Base-by-base conservation (phyloP, 2,888 invertebrate genomes). In the Drosophila atripex region DNA sequence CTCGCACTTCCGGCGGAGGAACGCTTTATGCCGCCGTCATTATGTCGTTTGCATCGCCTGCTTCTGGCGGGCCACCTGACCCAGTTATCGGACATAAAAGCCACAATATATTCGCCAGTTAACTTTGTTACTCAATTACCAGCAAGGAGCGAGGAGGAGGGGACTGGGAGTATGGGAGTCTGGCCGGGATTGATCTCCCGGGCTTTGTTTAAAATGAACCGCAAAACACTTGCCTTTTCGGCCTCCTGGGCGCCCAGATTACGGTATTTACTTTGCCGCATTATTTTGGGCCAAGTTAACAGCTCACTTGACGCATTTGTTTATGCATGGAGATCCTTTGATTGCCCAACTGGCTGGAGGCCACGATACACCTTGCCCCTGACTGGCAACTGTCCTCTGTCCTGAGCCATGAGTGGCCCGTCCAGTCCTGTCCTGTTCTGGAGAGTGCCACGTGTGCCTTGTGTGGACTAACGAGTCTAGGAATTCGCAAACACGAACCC, bases 281-380 rank as follows among this genome's bases (percentile, higher is more conserved):
- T 39, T 39, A 41, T 18, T 41, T 41, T 7, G 16, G 14, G 16
- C 16, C 39, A 18, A 18, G 16, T 41, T 41, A 18, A 41, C 35
- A 35, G n/a, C 39, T 41, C 39, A 21, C 53, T 30, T 28, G n/a
- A 16, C 41, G 41, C n/a, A 39, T 21, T 43, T 54, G 43, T 43
- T 43, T 43, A 14, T 30, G 43, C 18, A 43, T 12, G 30, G 41
- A 30, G 21, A 21, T 30, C 30, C 30, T 12, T 43, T 54, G 53
- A 45, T 54, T 54, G 53, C 43, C 43, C 30, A 30, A 28, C 43
- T 43, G 39, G 39, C 43, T 43, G 30, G 21, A 41, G 53, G 53
- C 41, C 12, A 53, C 28, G 12, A 30, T 41, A 11, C 25, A 43
- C 18, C 41, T 7, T 35, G 35, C 14, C n/a, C 35, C 35, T 35